Conservation (phyloP, 2,888 invertebrate species). For the Caenorhabditis sinica region DNA sequence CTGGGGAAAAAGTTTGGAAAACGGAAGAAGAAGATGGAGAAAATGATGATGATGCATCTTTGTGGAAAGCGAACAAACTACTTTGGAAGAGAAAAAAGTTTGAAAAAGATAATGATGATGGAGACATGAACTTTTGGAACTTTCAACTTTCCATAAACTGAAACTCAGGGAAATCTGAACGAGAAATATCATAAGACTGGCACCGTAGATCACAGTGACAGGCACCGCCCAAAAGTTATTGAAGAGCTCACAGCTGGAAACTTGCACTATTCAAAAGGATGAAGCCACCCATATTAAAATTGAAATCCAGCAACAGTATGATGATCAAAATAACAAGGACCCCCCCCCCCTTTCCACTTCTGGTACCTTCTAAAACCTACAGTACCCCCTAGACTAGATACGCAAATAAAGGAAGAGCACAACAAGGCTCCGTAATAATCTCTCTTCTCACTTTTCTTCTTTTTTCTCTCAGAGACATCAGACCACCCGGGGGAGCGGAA, state of each 20-base stretch:
- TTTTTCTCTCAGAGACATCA: not conserved
- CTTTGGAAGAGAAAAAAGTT: not conserved
- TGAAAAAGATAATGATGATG: conserved; percentile 21
- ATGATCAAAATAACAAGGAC: no score
- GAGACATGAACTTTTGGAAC: conserved; percentile 7
- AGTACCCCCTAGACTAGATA: not conserved
- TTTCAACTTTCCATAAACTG: not conserved
- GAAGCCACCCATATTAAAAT: not conserved
- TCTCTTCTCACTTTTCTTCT: conserved; percentile 24
- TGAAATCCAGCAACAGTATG: not conserved
- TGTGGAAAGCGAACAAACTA: conserved; percentile 1
- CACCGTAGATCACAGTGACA: no score
- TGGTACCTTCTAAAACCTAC: no score
- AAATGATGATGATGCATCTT: not conserved
- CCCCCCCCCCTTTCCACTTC: no score
- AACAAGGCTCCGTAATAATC: conserved; percentile 4
- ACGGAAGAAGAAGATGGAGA: not conserved
- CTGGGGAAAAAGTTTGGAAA: not conserved
- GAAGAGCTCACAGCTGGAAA: conserved; percentile 1
- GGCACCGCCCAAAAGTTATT: no score
- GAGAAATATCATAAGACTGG: no score
- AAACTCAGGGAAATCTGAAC: no score
- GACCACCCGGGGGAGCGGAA: conserved; percentile 16
- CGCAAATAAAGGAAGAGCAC: not conserved
- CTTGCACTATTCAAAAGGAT: conserved; percentile 8